Percentiles rank a stretch among this genome's conserved stretches.
Conservation (phyloP, 2,797 vertebrate species). For the Notolepis coatsorum region DNA sequence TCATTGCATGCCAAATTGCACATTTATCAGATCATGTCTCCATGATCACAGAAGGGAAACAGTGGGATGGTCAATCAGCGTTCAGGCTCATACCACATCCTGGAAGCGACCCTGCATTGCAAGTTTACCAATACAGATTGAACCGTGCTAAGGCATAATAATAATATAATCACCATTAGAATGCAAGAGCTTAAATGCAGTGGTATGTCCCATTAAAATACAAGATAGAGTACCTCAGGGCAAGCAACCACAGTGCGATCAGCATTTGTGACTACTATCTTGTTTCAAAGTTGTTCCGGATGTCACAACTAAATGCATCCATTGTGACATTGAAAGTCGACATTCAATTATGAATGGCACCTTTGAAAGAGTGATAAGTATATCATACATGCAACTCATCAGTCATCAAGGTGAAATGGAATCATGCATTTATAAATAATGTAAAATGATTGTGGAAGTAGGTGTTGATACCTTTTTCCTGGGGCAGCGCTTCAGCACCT, state of each 20-base stretch:
- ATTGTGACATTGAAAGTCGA: constrained; percentile 66
- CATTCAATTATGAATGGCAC: constrained; percentile 54
- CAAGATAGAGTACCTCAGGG: constrained; percentile 19
- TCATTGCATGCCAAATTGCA: no score
- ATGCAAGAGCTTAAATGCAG: constrained; percentile 18
- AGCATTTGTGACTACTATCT: constrained; percentile 30
- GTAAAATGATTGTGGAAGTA: constrained; percentile 52
- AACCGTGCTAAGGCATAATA: constrained; percentile 28
- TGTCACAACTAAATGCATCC: constrained; percentile 62
- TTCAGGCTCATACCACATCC: neutral
- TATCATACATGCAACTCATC: constrained; percentile 68
- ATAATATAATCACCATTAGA: constrained; percentile 1
- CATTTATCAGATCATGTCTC: no score
- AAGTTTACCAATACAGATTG: constrained; percentile 33
- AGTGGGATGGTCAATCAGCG: neutral
- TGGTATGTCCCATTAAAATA: constrained; percentile 24
- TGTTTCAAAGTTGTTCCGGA: constrained; percentile 34
- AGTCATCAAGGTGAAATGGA: constrained; percentile 43
- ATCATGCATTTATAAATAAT: constrained; percentile 62
- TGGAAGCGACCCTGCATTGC: no score
- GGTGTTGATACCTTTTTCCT: constrained; percentile 75
- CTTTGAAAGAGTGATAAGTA: constrained; percentile 59
- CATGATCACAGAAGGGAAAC: no score
- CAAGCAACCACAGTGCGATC: constrained; percentile 40
- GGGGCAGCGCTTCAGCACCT: constrained; percentile 69